Conservation (phyloP, 2,888 invertebrate genomes). For the Athetis lepigone region DNA sequence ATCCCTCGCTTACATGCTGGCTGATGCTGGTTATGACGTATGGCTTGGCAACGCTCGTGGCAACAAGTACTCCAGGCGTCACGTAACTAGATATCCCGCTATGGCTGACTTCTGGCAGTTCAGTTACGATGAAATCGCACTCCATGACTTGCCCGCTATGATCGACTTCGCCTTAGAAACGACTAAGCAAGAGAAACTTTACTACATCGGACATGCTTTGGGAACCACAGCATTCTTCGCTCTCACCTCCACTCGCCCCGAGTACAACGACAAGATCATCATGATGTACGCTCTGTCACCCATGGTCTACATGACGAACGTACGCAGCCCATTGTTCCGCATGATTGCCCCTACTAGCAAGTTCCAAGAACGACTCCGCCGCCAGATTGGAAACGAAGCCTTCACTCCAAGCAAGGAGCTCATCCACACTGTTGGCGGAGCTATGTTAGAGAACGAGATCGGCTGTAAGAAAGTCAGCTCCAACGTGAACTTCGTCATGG, state of each 20-base stretch:
- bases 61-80: slow-evolving; percentile 80
- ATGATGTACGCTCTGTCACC: slow-evolving; percentile 85
- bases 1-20: slow-evolving; percentile 81
- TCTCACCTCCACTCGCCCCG: slow-evolving; percentile 76
- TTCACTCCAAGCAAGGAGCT: slow-evolving; percentile 78
- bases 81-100: slow-evolving; percentile 80
- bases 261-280: slow-evolving; percentile 82
- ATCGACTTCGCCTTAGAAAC: slow-evolving; percentile 81
- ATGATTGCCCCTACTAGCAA: slow-evolving; percentile 81
- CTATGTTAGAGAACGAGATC: slow-evolving; percentile 78
- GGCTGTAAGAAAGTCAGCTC: slow-evolving; percentile 89
- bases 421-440: slow-evolving; percentile 77
- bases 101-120: slow-evolving; percentile 84
- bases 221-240: slow-evolving; percentile 83
- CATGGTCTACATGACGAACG: slow-evolving; percentile 84
- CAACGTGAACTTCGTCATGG: slow-evolving; percentile 91
- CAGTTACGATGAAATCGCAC: slow-evolving; percentile 85
- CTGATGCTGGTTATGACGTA: slow-evolving; percentile 85
- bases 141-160: slow-evolving; percentile 84
- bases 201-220: slow-evolving; percentile 82
- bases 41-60: slow-evolving; percentile 87
- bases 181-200: slow-evolving; percentile 77
- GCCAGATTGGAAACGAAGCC: slow-evolving; percentile 75
- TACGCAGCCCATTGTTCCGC: slow-evolving; percentile 83
- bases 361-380: slow-evolving; percentile 70